These are phyloP conservation scores for Corythornis vintsioides DNA, from an alignment of 2,113 vertebrate genomes.

Conservation along the genomic window DNA sequence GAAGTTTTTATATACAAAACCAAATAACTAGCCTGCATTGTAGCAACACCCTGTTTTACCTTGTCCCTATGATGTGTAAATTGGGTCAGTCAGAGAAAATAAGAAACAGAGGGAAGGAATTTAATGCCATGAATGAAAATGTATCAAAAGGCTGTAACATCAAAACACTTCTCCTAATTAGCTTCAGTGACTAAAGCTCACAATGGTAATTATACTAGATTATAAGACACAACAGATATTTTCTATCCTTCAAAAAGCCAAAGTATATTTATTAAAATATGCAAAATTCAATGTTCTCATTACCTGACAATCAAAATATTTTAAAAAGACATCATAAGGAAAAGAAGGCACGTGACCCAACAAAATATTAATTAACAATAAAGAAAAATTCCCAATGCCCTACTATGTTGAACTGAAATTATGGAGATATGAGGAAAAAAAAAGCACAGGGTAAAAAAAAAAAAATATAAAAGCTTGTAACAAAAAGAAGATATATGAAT, in stretches of 20 bases:
- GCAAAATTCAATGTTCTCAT: background rate
- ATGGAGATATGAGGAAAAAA: background rate
- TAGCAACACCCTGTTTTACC: background rate
- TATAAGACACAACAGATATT: background rate
- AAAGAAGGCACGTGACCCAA: background rate
- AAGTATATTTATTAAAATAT: background rate
- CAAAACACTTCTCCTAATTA: background rate
- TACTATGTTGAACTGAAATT: background rate
- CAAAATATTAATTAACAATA: background rate
- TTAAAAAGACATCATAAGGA: background rate
- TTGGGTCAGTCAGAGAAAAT: background rate
- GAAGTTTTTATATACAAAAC: background rate
- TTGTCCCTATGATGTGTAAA: background rate
- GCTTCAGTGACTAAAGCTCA: background rate
- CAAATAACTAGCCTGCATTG: background rate
- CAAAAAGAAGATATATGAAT: background rate
- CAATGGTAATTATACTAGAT: background rate
- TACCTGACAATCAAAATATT: background rate
- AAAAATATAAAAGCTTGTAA: background rate
- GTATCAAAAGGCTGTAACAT: background rate
- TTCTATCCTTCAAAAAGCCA: background rate
- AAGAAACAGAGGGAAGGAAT: background rate
- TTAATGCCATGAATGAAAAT: background rate
- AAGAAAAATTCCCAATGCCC: background rate
- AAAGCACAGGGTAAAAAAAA: background rate